Base-by-base conservation (phyloP, 2,888 invertebrate species). In the Archaeoteleia sp. region DNA sequence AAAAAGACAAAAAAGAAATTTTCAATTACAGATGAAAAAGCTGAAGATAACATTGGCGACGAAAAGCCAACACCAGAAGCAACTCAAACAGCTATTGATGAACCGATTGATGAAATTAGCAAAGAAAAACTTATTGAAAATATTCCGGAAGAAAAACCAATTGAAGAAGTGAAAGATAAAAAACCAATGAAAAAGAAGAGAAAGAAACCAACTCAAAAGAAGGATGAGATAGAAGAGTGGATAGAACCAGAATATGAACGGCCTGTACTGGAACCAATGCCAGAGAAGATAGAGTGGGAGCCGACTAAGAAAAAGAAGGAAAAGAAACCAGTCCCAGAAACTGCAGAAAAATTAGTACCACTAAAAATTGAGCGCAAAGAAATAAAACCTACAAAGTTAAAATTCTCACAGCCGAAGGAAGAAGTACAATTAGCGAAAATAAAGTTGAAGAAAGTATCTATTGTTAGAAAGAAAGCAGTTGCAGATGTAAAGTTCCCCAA, bases 381-480 rank as follows among this genome's bases (percentile, higher is more conserved):
- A 78, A 84, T 90, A 2, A 88, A 90, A 78, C 86, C 90, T 0
- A 89, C 88, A 23, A 89, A 90, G 81, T 74, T 91, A 4, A 88
- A 91, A 83, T 89, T 91, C 55, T 87, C 87, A 14, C 88, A 90
- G 74, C 88, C 89, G 29, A 78, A 86, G 54, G 82, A 84, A 42
- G 87, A 89, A 71, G 89, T 92, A 0, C 89, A 89, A 57, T 89
- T 91, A 73, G 89, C 90, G 54, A 88, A 90, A 82, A 86, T 93
- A 1, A 92, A 93, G 85, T 85, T 93, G 2, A 92, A 88, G 77
- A 92, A 91, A 78, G 86, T 88, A 1, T 75, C 86, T 12, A 82
- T 85, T 6, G 86, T 87, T 67, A 87, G 88, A 6, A 88, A 89
- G 72, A 85, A 86, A 74, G 87, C 87, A 67, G 62, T 80, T 4